These are phyloP conservation scores for Drosophila orosa DNA, from an alignment of 1,140 invertebrate genomes.

Conservation along the genomic window DNA sequence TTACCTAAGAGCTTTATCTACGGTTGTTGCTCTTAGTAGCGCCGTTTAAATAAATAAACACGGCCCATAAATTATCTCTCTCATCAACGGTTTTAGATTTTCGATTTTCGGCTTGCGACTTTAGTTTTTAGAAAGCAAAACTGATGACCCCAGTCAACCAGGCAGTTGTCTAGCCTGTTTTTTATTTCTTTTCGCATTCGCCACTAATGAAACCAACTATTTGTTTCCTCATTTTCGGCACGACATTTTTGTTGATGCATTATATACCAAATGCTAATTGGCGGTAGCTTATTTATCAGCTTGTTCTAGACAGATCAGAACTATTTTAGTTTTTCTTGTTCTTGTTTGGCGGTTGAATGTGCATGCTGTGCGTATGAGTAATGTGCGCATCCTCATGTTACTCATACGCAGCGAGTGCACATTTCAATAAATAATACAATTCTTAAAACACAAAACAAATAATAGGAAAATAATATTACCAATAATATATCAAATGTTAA, in stretches of 20 bases:
- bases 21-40: conserved; percentile 57
- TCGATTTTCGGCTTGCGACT: conserved; percentile 4
- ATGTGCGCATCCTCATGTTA: neutral
- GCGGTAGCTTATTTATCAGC: neutral
- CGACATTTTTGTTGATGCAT: conserved; percentile 41
- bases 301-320: conserved; percentile 11
- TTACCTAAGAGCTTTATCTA: conserved; percentile 61
- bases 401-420: neutral
- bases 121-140: conserved; percentile 53
- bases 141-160: conserved; percentile 45
- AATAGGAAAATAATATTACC: too few species aligned
- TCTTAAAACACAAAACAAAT: too few species aligned
- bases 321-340: conserved; percentile 3
- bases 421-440: too few species aligned
- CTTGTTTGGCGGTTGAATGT: neutral
- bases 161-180: conserved; percentile 48
- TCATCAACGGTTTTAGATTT: conserved; percentile 14
- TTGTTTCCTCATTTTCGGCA: conserved; percentile 51
- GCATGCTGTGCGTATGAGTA: conserved; percentile 6
- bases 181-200: conserved; percentile 36
- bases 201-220: conserved; percentile 52
- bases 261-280: conserved; percentile 33
- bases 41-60: conserved; percentile 66
- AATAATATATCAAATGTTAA: too few species aligned
- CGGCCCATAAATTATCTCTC: conserved; percentile 58